Evolutionary conservation across 2,888 invertebrate genomes (phyloP).

Genomic region (Luperina nickerlii): DNA sequence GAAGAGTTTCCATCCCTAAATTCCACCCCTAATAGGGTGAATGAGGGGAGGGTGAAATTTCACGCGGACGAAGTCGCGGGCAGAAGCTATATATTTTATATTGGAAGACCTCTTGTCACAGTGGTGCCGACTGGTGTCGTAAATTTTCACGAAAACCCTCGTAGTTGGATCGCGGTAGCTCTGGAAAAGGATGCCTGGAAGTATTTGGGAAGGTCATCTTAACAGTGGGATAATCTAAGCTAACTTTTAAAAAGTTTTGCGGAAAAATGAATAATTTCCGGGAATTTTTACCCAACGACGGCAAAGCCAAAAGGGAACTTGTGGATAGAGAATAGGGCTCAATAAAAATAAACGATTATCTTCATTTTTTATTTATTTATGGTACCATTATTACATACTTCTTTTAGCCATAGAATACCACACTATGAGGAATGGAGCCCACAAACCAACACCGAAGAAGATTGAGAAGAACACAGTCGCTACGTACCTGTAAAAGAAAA

Average conservation of each 20-base stretch:
- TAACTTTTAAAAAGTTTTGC: background rate
- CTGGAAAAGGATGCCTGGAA: background rate
- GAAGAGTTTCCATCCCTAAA: no score
- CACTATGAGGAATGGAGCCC: constrained; percentile 80
- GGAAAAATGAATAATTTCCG: background rate
- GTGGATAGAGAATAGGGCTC: background rate
- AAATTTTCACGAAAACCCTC: no score
- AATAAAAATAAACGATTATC: background rate
- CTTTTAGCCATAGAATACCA: constrained; percentile 86
- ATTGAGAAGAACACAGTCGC: constrained; percentile 76
- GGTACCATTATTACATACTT: constrained; percentile 71
- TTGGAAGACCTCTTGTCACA: no score
- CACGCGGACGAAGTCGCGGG: no score
- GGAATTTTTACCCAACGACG: background rate
- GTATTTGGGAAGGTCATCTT: background rate
- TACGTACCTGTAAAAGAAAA: constrained; percentile 72
- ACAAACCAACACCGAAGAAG: constrained; percentile 80
- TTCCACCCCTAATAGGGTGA: no score
- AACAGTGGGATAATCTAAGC: background rate
- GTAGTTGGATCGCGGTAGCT: background rate
- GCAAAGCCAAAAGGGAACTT: background rate
- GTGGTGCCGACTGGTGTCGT: no score
- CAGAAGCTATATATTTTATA: no score
- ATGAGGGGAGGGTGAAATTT: no score
- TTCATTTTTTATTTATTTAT: constrained; percentile 3